A percentile compares a stretch with the other conserved stretches of the same genome.
These are phyloP conservation scores for Drosophila demipolita DNA, from an alignment of 2,888 invertebrate species.

Conservation along the genomic window DNA sequence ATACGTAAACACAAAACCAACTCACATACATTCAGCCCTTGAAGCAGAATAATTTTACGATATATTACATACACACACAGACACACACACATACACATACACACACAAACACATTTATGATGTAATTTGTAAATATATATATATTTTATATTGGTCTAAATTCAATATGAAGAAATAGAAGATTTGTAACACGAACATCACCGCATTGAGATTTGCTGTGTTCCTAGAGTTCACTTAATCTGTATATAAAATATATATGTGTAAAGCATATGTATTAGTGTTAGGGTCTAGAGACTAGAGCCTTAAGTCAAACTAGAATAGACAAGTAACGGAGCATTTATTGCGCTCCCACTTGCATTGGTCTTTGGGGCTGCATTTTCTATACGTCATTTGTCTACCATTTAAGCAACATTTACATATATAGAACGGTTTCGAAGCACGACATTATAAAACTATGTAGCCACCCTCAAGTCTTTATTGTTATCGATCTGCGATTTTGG, in stretches of 20 bases:
- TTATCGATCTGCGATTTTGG: constrained; percentile 47
- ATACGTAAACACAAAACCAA: constrained; percentile 17
- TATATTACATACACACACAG: constrained; percentile 16
- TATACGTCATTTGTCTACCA: constrained; percentile 47
- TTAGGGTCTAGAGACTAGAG: constrained; percentile 41
- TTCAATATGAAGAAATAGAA: constrained; percentile 15
- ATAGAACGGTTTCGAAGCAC: constrained; percentile 52
- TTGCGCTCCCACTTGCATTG: constrained; percentile 46
- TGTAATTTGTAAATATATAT: background rate
- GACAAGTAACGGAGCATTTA: constrained; percentile 36
- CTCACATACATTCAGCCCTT: constrained; percentile 22
- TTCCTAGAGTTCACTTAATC: constrained; percentile 44
- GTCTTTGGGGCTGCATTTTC: constrained; percentile 41
- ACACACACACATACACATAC: constrained; percentile 1
- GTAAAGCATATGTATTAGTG: constrained; percentile 8
- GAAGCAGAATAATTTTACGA: constrained; percentile 24
- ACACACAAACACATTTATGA: background rate
- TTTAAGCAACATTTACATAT: constrained; percentile 34
- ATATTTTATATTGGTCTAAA: constrained; percentile 24
- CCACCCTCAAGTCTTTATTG: constrained; percentile 43
- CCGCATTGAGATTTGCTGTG: constrained; percentile 52
- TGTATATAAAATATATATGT: constrained; percentile 21
- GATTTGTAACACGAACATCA: constrained; percentile 22
- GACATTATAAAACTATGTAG: constrained; percentile 47
- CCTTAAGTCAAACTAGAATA: constrained; percentile 4